A percentile compares a stretch with the other conserved stretches of the same genome.
Conservation (phyloP, 2,113 vertebrate species). For the Alaudala cheleensis region DNA sequence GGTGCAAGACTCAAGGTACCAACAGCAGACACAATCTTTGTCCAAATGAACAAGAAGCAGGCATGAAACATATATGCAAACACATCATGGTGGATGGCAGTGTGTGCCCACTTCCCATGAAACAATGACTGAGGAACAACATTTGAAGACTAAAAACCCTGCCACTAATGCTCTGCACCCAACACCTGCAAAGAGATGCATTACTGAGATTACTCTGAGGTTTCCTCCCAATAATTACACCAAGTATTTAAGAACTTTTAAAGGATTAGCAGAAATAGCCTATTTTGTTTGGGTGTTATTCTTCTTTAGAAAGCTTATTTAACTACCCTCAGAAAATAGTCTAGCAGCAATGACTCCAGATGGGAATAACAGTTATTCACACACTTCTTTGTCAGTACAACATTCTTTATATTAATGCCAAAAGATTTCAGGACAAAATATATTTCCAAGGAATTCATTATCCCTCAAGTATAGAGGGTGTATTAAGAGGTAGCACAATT, state of each 20-base stretch:
- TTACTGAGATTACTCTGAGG: not conserved
- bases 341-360: not conserved
- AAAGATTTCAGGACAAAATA: constrained; percentile 5
- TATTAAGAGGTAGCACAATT: not conserved
- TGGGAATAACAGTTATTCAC: constrained; percentile 4
- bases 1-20: not conserved
- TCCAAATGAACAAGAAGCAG: not conserved
- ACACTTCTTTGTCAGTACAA: constrained; percentile 3
- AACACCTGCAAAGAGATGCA: not conserved
- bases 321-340: not conserved
- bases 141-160: not conserved
- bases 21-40: not conserved
- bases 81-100: not conserved
- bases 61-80: not conserved
- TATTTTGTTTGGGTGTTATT: not conserved
- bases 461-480: not conserved
- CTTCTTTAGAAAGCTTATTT: not conserved
- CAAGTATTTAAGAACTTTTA: not conserved
- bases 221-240: not conserved
- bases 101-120: not conserved
- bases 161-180: not conserved
- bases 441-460: constrained; percentile 14
- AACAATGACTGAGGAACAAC: not conserved
- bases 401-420: not conserved
- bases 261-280: not conserved